These are phyloP conservation scores for Athene noctua DNA, from an alignment of 2,113 vertebrate genomes.

Conservation along the genomic window DNA sequence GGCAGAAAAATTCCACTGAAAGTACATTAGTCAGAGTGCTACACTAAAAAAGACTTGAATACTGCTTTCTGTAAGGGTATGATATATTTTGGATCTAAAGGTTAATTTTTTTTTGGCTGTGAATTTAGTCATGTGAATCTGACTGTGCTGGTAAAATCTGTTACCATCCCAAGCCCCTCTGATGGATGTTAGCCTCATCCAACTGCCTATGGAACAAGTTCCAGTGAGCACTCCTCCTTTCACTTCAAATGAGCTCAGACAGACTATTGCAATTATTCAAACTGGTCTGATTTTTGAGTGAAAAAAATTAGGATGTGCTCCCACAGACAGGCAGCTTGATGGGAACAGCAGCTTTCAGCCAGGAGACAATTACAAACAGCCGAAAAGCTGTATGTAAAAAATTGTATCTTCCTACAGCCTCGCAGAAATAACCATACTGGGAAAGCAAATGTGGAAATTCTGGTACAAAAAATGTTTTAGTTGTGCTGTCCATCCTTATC, in stretches of 20 bases:
- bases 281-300: not conserved
- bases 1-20: not conserved
- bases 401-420: not conserved
- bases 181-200: conserved; percentile 24
- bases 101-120: not conserved
- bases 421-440: not conserved
- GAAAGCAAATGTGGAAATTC: not conserved
- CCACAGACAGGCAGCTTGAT: not conserved
- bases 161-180: conserved; percentile 25
- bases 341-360: not conserved
- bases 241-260: conserved; percentile 16
- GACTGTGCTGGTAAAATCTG: not conserved
- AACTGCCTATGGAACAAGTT: not conserved
- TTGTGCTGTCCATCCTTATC: not conserved
- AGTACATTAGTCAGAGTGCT: not conserved
- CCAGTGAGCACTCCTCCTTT: not conserved
- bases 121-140: conserved; percentile 12
- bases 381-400: not conserved
- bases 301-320: not conserved
- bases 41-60: not conserved
- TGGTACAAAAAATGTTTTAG: not conserved
- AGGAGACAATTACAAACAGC: not conserved
- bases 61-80: not conserved
- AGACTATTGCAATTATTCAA: not conserved
- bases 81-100: not conserved